A percentile compares a stretch with the other conserved stretches of the same genome.
Evolutionary conservation across 2,888 invertebrate genomes (phyloP).

Genomic region (Pseudococcus jackbeardsleyi): DNA sequence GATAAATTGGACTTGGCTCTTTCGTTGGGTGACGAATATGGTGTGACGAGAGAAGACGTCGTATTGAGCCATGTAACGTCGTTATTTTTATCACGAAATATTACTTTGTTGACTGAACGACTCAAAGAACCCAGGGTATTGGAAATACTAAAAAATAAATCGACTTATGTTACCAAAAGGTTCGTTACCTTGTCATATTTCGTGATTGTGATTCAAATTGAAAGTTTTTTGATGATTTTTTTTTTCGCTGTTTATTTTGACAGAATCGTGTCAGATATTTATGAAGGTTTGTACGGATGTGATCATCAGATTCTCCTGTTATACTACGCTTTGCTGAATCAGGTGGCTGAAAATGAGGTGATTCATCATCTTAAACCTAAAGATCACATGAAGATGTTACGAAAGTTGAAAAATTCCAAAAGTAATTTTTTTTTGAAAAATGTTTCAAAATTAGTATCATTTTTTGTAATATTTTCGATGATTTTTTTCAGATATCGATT

Average conservation of each 20-base stretch:
- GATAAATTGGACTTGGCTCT: conserved; percentile 61
- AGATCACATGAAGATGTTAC: conserved; percentile 62
- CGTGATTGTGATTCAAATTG: not conserved
- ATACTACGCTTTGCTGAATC: conserved; percentile 58
- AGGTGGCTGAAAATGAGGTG: conserved; percentile 51
- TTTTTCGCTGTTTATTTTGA: not conserved
- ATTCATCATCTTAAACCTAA: conserved; percentile 49
- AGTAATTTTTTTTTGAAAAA: conserved; percentile 5
- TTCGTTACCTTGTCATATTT: not conserved
- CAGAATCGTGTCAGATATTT: conserved; percentile 42
- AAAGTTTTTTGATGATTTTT: not conserved
- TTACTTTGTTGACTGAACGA: conserved; percentile 54
- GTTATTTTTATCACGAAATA: conserved; percentile 55
- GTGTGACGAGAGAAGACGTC: conserved; percentile 45
- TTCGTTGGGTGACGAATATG: conserved; percentile 58
- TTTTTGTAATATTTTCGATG: not conserved
- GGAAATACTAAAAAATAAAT: conserved; percentile 55
- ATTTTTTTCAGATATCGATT: conserved; percentile 39
- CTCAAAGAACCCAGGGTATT: conserved; percentile 54
- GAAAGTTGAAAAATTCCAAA: conserved; percentile 61
- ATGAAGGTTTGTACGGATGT: conserved; percentile 56
- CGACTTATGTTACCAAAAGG: conserved; percentile 35
- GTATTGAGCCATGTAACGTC: conserved; percentile 54
- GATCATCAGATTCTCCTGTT: conserved; percentile 55
- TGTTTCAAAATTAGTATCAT: not conserved